Base-by-base conservation (phyloP, 2,113 vertebrate species). In the Mobula hypostoma region DNA sequence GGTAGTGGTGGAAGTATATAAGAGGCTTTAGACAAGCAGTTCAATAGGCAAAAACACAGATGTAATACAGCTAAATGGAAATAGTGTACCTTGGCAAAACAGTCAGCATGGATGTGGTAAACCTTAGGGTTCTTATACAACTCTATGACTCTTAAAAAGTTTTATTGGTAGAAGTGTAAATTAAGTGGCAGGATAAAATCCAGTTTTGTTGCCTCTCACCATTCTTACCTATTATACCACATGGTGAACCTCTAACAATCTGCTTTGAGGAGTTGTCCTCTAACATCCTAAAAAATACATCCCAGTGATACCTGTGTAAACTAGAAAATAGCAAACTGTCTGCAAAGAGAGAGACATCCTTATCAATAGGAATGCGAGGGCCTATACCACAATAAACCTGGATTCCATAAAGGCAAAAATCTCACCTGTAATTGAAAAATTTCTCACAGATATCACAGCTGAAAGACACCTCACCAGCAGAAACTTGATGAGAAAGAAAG, bases 401-500 rank as follows among this genome's bases (percentile, higher is more conserved):
- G 48, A 56, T 85, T 85, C 40, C 7, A 8, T 58, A 58, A 8
- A 85, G 21, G 80, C 8, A 58, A 48, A 48, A 3, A 85, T 56
- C 94, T 94, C 70, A 95, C 95, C 94, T 95, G 94, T 95, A 95
- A 32, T 92, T 95, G 91, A 95, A 95, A 83, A 94, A 94, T 88
- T 95, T 94, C 72, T 94, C 94, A 95, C 95, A 95, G 32, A 94
- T 66, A 58, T 94, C 94, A 82, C 94, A 95, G 4, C 94, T 94
- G 40, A 95, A 94, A 24, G 94, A 27, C 12, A 90, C 94, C 24
- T 94, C 94, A 58, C 95, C 95, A 72, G 95, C 88, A 78, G 94
- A 94, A 76, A 94, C 95, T 40, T 95, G 95, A 90, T 95, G 95
- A 56, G 94, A 94, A 40, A 94, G 94, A 29, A 82, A 95, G 27